These are phyloP conservation scores for Isaurus tuberculatus DNA, from an alignment of 92 coral and sea anemone species.

Conservation along the genomic window DNA sequence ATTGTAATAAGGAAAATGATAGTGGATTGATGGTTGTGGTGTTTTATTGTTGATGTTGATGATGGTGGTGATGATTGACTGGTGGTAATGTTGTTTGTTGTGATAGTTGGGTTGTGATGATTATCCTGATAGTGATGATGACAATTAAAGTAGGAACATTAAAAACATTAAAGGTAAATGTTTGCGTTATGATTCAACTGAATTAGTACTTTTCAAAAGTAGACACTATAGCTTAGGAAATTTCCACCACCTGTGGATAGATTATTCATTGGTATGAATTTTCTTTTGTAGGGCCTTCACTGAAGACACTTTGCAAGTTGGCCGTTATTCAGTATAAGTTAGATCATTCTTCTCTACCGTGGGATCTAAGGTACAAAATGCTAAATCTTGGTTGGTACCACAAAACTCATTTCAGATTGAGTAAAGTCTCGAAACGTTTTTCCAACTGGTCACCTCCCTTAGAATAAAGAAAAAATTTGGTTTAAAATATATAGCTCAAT, in stretches of 20 bases:
- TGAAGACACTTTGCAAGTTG: constrained; percentile 87
- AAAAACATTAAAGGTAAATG: too few relatives aligned
- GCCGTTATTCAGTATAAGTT: constrained; percentile 87
- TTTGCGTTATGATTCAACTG: not conserved
- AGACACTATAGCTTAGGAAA: not conserved
- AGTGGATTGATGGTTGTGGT: not conserved
- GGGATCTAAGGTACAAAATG: constrained; percentile 78
- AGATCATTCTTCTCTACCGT: constrained; percentile 76
- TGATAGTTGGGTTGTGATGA: too few relatives aligned
- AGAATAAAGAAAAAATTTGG: too few relatives aligned
- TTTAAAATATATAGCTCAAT: too few relatives aligned
- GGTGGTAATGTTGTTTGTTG: too few relatives aligned
- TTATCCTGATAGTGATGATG: too few relatives aligned
- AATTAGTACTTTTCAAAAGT: not conserved
- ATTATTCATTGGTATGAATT: not conserved
- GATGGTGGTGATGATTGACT: too few relatives aligned
- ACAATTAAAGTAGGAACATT: too few relatives aligned
- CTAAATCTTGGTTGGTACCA: not conserved
- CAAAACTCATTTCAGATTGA: not conserved
- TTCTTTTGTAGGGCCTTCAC: constrained; percentile 76
- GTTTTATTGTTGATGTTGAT: too few relatives aligned
- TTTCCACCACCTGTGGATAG: not conserved
- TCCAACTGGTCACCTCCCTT: too few relatives aligned
- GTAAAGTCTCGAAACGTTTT: too few relatives aligned
- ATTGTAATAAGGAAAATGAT: too few relatives aligned